Conservation (phyloP, 1,140 invertebrate genomes). For the honey bee (Apis mellifera) region DNA sequence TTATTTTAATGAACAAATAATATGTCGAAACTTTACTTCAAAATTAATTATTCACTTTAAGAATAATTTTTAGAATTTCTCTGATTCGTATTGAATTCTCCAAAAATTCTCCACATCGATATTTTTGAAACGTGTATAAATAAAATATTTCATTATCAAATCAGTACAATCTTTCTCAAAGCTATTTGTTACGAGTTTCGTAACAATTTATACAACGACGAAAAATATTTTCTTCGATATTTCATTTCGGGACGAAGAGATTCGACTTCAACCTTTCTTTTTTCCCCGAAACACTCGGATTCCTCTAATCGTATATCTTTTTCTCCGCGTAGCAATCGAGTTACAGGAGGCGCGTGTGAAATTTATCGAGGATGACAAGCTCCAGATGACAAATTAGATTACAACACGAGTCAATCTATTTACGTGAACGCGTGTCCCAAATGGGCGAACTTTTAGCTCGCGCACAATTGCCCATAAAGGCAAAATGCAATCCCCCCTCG, state of each 20-base stretch:
- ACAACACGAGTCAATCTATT: neutral
- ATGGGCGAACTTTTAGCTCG: constrained; percentile 5
- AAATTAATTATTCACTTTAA: no score
- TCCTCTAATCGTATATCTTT: neutral
- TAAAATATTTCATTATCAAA: neutral
- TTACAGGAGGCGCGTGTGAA: constrained; percentile 1
- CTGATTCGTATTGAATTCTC: no score
- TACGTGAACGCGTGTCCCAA: constrained; percentile 7
- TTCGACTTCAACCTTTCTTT: neutral
- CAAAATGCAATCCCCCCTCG: neutral
- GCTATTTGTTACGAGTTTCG: neutral
- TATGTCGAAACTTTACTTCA: no score
- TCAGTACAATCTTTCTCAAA: neutral
- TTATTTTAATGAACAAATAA: no score
- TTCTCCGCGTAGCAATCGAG: constrained; percentile 1
- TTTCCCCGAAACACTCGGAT: neutral
- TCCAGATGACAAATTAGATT: constrained; percentile 22
- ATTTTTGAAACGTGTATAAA: no score
- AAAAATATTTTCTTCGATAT: constrained; percentile 1
- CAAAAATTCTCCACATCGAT: no score
- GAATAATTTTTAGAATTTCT: no score
- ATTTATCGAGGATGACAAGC: constrained; percentile 33
- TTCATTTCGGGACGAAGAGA: neutral
- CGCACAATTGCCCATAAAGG: constrained; percentile 24
- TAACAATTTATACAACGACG: neutral